Evolutionary conservation across 2,113 vertebrate genomes (phyloP), one percentile per base, ranked within the genome.

Genomic region (Engystomops pustulosus): DNA sequence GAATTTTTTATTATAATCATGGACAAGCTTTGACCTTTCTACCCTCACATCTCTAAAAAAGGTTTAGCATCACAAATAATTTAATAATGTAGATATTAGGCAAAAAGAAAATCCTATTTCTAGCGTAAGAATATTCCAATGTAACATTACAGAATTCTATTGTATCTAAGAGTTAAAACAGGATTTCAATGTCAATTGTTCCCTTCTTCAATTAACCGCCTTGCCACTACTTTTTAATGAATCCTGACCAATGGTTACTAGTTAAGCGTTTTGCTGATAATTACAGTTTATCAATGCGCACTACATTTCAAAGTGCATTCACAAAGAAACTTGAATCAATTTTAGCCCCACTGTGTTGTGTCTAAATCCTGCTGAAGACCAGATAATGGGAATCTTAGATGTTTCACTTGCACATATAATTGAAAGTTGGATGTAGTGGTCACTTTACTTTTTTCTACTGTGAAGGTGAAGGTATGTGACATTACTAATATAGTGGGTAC

Each of bases 221-320:
- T 76, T 49, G 15, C 44, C 75, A 62, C 36, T 27, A 70, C 70
- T 78, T 79, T 58, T 58, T 79, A 79, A 85, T 85, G 74, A 79
- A 45, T 68, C 25, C 65, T 85, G 74, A 79, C 83, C 83, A 85
- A 79, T 85, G 65, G 67, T 85, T 85, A 85, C 70, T 79, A 79
- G 83, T 79, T 85, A 85, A 85, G 75, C 23, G 62, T 58, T 85
- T 84, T 85, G 53, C 83, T 85, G 75, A 85, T 85, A 79, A 85
- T 85, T 85, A 85, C 83, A 85, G 83, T 85, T 85, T 85, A 70
- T 85, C 83, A 85, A 85, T 85, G 83, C 62, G 27, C 75, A 70
- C 75, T 77, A 79, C 74, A 85, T 85, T 85, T 85, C 75, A 85
- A 79, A 79, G 82, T 70, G 51, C 65, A 45, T 70, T 85, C 58